These are phyloP conservation scores for Hippopotamus amphibius DNA, from an alignment of 2,113 vertebrate species.

Conservation along the genomic window DNA sequence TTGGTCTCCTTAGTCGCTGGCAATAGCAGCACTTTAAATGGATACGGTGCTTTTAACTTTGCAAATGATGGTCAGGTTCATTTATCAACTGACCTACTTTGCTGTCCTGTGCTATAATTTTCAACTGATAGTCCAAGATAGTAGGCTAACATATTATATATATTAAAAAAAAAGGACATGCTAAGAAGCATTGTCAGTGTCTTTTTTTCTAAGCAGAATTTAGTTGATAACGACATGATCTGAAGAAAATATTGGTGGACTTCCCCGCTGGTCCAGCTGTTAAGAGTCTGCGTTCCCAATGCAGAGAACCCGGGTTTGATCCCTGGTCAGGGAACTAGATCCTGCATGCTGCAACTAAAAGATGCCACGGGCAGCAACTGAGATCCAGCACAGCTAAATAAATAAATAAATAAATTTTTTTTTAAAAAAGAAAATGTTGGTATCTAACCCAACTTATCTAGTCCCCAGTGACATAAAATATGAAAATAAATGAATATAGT, in stretches of 20 bases:
- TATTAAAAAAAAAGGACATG: neutral
- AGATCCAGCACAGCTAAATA: too few species aligned
- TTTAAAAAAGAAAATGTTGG: neutral
- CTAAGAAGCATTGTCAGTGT: neutral
- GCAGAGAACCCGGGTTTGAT: too few species aligned
- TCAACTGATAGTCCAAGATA: neutral
- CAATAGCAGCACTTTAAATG: constrained; percentile 31
- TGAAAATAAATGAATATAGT: neutral
- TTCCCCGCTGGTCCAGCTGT: too few species aligned
- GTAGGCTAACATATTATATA: neutral
- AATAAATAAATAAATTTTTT: too few species aligned
- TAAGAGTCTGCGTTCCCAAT: too few species aligned
- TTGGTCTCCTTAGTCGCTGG: constrained; percentile 38
- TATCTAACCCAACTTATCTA: neutral
- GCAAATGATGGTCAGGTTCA: constrained; percentile 16
- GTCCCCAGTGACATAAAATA: neutral
- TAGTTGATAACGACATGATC: neutral
- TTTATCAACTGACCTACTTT: constrained; percentile 8
- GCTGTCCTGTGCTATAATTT: neutral
- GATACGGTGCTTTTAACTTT: constrained; percentile 20
- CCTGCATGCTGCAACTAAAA: too few species aligned
- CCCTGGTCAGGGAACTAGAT: too few species aligned
- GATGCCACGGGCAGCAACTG: too few species aligned
- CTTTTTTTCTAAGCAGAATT: constrained; percentile 11
- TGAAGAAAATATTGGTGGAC: neutral